Evolutionary conservation across 2,888 invertebrate genomes (phyloP).

Genomic region (Pedicia rivosa): DNA sequence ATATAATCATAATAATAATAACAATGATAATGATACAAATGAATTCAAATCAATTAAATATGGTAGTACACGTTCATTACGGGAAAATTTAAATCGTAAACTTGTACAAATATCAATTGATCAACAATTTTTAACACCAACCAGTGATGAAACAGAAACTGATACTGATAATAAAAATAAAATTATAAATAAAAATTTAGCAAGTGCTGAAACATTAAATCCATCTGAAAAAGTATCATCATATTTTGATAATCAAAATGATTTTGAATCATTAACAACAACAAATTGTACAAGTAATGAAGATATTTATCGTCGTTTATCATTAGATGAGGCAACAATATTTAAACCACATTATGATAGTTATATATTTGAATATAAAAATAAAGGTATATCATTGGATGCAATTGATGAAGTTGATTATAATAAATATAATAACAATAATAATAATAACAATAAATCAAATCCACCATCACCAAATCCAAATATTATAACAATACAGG

Average conservation of each 20-base stretch:
- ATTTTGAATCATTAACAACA: slow-evolving; percentile 8
- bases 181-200: slow-evolving; percentile 15
- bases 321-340: slow-evolving; percentile 21
- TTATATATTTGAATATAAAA: neutral
- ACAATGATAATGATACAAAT: neutral
- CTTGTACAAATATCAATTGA: slow-evolving; percentile 24
- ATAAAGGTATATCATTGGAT: slow-evolving; percentile 11
- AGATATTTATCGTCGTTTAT: slow-evolving; percentile 20
- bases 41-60: slow-evolving; percentile 11
- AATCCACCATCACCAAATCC: slow-evolving; percentile 22
- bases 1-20: slow-evolving; percentile 11
- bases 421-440: slow-evolving; percentile 11
- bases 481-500: neutral
- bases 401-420: slow-evolving; percentile 12
- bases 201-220: slow-evolving; percentile 28
- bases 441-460: slow-evolving; percentile 16
- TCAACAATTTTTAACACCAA: too few species aligned
- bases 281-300: neutral
- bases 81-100: slow-evolving; percentile 23
- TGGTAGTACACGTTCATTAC: slow-evolving; percentile 25
- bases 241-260: neutral
- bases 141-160: slow-evolving; percentile 11
- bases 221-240: slow-evolving; percentile 23
- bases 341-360: too few species aligned
- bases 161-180: neutral